Conservation (phyloP, 1,140 invertebrate species). For the Brevipalpus yothersi region DNA sequence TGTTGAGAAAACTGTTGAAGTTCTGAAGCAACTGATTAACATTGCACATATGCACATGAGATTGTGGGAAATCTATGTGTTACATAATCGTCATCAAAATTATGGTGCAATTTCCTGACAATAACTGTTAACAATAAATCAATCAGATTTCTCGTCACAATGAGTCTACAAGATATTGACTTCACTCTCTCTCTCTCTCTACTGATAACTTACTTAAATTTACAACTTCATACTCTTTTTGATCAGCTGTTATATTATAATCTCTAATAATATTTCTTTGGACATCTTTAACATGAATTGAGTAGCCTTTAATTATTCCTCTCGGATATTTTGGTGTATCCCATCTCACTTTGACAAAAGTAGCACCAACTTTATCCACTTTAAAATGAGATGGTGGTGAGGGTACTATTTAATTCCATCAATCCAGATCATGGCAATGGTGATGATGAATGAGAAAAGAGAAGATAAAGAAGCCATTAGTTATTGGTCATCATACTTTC, state of each 20-base stretch:
- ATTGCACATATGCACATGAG: too few relatives aligned
- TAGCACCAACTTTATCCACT: constrained; percentile 30
- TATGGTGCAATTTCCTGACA: too few relatives aligned
- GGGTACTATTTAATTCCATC: background rate
- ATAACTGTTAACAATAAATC: too few relatives aligned
- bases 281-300: constrained; percentile 13
- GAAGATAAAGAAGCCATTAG: background rate
- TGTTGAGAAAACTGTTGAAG: too few relatives aligned
- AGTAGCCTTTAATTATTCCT: constrained; percentile 21
- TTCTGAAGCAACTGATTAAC: too few relatives aligned
- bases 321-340: constrained; percentile 41
- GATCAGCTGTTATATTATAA: too few relatives aligned
- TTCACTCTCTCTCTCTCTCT: too few relatives aligned
- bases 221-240: constrained; percentile 10
- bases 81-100: too few relatives aligned
- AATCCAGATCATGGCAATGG: background rate
- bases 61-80: too few relatives aligned
- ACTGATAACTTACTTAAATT: constrained; percentile 10
- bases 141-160: too few relatives aligned
- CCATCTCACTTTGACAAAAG: constrained; percentile 51
- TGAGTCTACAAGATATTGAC: too few relatives aligned
- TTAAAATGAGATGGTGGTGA: background rate
- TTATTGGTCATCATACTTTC: too few relatives aligned
- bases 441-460: background rate
- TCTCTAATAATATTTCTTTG: background rate